Evolutionary conservation across 2,888 invertebrate genomes (phyloP).

Genomic region (Halictus quadricinctus): DNA sequence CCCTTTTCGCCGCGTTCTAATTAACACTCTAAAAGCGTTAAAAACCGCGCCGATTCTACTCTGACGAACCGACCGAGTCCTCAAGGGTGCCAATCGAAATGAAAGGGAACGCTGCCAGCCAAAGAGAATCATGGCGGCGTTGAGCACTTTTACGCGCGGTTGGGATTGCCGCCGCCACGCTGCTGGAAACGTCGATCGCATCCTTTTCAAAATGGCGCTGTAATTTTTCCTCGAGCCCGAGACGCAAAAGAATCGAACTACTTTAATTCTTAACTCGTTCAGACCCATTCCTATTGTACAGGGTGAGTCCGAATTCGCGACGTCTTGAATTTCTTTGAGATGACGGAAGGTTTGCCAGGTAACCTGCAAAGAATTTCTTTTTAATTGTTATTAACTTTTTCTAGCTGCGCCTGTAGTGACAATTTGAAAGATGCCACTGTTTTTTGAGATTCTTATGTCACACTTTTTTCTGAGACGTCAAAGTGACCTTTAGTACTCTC

Average conservation of each 20-base stretch:
- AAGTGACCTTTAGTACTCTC: too few relatives aligned
- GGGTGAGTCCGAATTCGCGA: too few relatives aligned
- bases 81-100: slow-evolving; percentile 2
- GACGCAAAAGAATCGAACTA: neutral
- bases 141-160: neutral
- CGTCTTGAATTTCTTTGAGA: too few relatives aligned
- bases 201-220: neutral
- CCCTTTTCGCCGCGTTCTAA: slow-evolving; percentile 7
- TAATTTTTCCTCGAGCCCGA: neutral
- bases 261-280: too few relatives aligned
- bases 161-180: neutral
- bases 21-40: slow-evolving; percentile 22
- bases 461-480: too few relatives aligned
- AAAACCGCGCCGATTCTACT: neutral
- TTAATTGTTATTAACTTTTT: too few relatives aligned
- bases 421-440: too few relatives aligned
- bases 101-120: neutral
- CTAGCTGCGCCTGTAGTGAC: too few relatives aligned
- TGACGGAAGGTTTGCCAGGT: too few relatives aligned
- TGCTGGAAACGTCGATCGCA: neutral
- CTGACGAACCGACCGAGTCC: neutral
- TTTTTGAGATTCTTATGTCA: too few relatives aligned
- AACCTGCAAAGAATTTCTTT: too few relatives aligned
- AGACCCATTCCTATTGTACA: too few relatives aligned
- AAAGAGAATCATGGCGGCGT: neutral